A percentile compares a stretch with the other conserved stretches of the same genome.
Conservation (phyloP, 2,113 vertebrate species). For the Arizona elegans region DNA sequence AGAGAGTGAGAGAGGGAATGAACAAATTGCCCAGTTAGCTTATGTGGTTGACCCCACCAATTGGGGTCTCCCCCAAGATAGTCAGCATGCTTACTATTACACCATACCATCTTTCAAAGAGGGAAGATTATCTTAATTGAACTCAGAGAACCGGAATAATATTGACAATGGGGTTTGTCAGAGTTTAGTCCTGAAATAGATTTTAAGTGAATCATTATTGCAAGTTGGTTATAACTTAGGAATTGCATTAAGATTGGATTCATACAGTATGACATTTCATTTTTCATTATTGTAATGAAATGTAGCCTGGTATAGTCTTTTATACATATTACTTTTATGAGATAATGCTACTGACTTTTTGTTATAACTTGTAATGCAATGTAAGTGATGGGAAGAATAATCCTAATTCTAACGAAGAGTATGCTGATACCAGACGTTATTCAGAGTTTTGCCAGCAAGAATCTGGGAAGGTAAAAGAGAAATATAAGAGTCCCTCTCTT, state of each 20-base stretch:
- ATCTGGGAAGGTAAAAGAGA: neutral
- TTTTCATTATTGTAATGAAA: conserved; percentile 6
- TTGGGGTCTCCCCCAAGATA: neutral
- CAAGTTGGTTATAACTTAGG: neutral
- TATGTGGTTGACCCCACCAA: neutral
- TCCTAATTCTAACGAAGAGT: neutral
- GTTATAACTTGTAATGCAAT: neutral
- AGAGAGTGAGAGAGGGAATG: neutral
- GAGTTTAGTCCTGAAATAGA: neutral
- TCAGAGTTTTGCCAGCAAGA: neutral
- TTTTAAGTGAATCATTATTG: neutral
- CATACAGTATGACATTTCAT: conserved; percentile 2
- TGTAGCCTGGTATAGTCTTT: neutral
- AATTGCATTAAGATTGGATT: conserved; percentile 1
- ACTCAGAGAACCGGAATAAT: neutral
- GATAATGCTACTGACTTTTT: neutral
- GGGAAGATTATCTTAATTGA: neutral
- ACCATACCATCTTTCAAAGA: neutral
- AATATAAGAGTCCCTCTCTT: neutral
- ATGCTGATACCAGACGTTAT: neutral
- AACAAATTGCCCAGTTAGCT: neutral
- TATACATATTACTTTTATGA: conserved; percentile 5
- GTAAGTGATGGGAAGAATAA: neutral
- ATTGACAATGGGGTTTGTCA: neutral
- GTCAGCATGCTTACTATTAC: neutral